A percentile compares a stretch with the other conserved stretches of the same genome.
Evolutionary conservation across 1,140 invertebrate species (phyloP).

Genomic region (Tetragonula clypearis): DNA sequence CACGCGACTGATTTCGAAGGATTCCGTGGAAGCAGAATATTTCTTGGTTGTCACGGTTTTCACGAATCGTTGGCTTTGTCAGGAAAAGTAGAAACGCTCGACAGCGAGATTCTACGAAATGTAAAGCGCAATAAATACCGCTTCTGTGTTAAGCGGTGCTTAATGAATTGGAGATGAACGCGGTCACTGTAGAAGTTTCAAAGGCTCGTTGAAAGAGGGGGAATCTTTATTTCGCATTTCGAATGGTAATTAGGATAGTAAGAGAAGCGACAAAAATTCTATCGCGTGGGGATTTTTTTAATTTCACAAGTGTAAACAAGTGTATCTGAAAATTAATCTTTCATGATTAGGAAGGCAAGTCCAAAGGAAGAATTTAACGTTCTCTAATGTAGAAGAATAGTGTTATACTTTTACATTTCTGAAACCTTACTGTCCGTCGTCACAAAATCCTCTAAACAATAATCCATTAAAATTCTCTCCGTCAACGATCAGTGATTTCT

Average conservation of each 20-base stretch:
- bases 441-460: no score
- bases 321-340: no score
- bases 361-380: no score
- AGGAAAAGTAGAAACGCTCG: background rate
- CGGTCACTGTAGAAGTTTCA: constrained; percentile 13
- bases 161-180: constrained; percentile 10
- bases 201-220: background rate
- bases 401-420: no score
- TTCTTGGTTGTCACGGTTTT: background rate
- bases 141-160: background rate
- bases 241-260: background rate
- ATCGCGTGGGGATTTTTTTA: no score
- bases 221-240: background rate
- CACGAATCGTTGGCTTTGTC: background rate
- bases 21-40: background rate
- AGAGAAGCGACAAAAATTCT: no score
- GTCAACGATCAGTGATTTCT: background rate
- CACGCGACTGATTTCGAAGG: background rate
- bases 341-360: no score
- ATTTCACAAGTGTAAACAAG: no score
- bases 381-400: no score
- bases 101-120: background rate
- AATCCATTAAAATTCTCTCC: background rate
- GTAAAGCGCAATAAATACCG: no score
- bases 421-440: no score